These are phyloP conservation scores for Amiota mariae DNA, from an alignment of 2,888 invertebrate species.

Conservation along the genomic window DNA sequence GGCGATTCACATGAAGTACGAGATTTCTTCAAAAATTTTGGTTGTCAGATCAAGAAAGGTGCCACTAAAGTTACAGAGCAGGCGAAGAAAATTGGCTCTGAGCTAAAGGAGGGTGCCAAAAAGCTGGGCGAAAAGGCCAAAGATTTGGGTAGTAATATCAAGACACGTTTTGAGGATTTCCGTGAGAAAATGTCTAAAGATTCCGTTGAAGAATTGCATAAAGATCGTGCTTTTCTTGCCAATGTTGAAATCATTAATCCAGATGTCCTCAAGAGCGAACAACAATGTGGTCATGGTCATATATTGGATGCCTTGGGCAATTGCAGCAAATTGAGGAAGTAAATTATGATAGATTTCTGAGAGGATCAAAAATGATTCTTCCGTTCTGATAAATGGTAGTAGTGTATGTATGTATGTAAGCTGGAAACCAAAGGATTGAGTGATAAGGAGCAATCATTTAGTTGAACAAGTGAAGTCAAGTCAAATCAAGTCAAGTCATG, in stretches of 20 bases:
- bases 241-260: constrained; percentile 69
- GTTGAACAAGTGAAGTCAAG: background rate
- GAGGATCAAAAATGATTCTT: background rate
- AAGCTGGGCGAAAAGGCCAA: constrained; percentile 66
- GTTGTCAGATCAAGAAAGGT: constrained; percentile 65
- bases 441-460: background rate
- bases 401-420: background rate
- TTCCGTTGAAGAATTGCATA: constrained; percentile 57
- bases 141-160: constrained; percentile 63
- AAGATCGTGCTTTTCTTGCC: constrained; percentile 55
- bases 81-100: constrained; percentile 65
- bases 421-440: background rate
- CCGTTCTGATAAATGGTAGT: background rate
- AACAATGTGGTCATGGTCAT: constrained; percentile 69
- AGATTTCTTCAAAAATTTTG: constrained; percentile 65
- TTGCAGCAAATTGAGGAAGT: constrained; percentile 68
- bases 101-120: constrained; percentile 65
- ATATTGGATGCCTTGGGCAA: constrained; percentile 70
- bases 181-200: constrained; percentile 65
- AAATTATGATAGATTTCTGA: constrained; percentile 11
- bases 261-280: constrained; percentile 67
- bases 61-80: constrained; percentile 64
- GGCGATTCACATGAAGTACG: constrained; percentile 63
- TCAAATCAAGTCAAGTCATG: background rate
- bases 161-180: constrained; percentile 63